Percentiles rank a stretch among this genome's conserved stretches.
Conservation (phyloP, 2,888 invertebrate species). For the Tuberolachnus salignus region DNA sequence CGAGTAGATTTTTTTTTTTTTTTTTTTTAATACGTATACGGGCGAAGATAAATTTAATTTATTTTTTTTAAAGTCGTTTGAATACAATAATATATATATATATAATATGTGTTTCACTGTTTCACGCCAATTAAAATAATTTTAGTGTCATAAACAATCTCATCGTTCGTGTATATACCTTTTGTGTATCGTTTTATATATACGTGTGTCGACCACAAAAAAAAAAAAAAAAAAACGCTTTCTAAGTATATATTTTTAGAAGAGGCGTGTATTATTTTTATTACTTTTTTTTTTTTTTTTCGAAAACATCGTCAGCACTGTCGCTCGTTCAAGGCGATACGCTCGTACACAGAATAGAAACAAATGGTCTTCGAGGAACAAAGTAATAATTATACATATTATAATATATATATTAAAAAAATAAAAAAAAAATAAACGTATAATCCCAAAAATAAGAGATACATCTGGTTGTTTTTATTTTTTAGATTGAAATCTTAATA, state of each 20-base stretch:
- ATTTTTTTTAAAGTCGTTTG: too few relatives aligned
- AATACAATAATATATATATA: too few relatives aligned
- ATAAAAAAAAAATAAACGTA: not conserved
- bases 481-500: conserved; percentile 16
- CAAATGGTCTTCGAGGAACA: not conserved
- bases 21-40: too few relatives aligned
- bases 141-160: not conserved
- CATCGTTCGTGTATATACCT: too few relatives aligned
- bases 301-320: too few relatives aligned
- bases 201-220: not conserved
- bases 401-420: not conserved
- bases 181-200: too few relatives aligned
- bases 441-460: not conserved
- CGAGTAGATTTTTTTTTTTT: too few relatives aligned
- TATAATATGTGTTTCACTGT: too few relatives aligned
- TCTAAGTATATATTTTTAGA: not conserved
- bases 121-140: conserved; percentile 1
- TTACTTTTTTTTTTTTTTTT: not conserved
- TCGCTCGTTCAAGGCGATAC: not conserved
- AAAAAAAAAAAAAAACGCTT: not conserved
- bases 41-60: too few relatives aligned
- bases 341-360: not conserved
- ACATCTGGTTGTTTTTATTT: not conserved
- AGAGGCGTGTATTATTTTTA: not conserved
- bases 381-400: conserved; percentile 4